phyloP scores from a whole-genome alignment of 2,888 invertebrate species.

The Nipponacmea schrenckii region DNA sequence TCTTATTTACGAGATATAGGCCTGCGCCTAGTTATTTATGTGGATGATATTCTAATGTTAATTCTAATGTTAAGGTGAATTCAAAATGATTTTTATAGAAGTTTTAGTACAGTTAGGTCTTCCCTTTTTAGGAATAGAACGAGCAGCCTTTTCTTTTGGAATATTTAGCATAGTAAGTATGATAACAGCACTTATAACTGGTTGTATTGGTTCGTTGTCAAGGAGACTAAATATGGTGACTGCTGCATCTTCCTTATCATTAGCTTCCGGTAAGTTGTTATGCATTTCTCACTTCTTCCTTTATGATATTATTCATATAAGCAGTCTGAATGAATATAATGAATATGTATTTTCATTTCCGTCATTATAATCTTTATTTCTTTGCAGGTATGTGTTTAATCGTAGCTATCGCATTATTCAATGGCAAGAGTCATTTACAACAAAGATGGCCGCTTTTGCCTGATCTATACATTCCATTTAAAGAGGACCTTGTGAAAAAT shows the following conservation, averaged over 20 bases:
- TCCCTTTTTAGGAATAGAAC: constrained; percentile 10
- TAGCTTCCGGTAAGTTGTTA: constrained; percentile 37
- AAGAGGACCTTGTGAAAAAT: constrained; percentile 41
- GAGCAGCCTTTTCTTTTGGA: constrained; percentile 11
- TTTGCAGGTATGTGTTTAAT: constrained; percentile 49
- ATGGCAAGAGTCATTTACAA: constrained; percentile 55
- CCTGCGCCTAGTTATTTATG: neutral
- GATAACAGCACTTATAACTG: constrained; percentile 5
- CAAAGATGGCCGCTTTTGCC: constrained; percentile 46
- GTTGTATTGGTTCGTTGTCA: constrained; percentile 12
- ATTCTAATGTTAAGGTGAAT: no score
- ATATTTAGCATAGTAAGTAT: constrained; percentile 11
- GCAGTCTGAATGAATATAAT: no score
- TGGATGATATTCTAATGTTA: neutral
- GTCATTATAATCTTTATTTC: neutral
- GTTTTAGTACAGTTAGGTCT: no score
- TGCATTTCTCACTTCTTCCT: no score
- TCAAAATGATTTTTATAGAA: no score
- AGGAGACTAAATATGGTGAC: constrained; percentile 3
- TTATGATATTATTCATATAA: no score
- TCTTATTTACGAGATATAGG: neutral
- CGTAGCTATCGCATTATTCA: constrained; percentile 53
- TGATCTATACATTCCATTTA: constrained; percentile 46
- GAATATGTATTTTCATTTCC: no score
- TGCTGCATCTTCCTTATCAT: constrained; percentile 36